Base-by-base conservation (phyloP, 2,797 vertebrate genomes). In the Taeniopygia guttata region DNA sequence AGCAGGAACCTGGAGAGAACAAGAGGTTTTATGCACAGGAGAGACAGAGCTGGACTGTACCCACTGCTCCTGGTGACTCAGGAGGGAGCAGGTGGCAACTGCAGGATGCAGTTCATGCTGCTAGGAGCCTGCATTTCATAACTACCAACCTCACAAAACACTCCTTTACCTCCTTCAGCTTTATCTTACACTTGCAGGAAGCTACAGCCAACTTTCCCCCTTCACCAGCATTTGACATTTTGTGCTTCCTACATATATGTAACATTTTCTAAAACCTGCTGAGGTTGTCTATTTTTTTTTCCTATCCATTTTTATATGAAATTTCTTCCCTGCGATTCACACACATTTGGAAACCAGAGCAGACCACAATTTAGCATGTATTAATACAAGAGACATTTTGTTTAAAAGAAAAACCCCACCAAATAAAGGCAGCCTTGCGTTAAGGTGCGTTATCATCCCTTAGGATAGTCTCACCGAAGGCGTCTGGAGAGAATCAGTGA, bases 401-500 rank as follows among this genome's bases (percentile, higher is more conserved):
- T 56, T 84, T 5, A 56, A 17, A 42, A 52, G 36, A 38, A 49
- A 49, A 51, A 21, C 1, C 16, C 30, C 68, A 34, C 46, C 48
- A 48, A 92, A 81, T 10, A 58, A 87, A 63, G 51, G 77, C 88
- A 69, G 95, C 79, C 79, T 90, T 9, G 25, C 0, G 7, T 66
- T 79, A 89, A 84, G 90, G 58, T 3, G 40, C 30, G 22, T 56
- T 38, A 84, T 90, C 67, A 87, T 83, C 93, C 25, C 92, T 69
- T 91, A 76, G 46, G 79, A 89, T 36, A 64, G 97, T 98, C 99
- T 99, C 99, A 99, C 99, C 99, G 98, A 98, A 97, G 98, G 98
- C 95, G 98, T 98, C 98, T 98, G 99, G 96, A 99, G 98, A 96
- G 98, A 98, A 98, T 98, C 99, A 98, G 98, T 98, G 98, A 99